Evolutionary conservation across 2,797 vertebrate species (phyloP).

Genomic region (Sebastolobus alascanus): DNA sequence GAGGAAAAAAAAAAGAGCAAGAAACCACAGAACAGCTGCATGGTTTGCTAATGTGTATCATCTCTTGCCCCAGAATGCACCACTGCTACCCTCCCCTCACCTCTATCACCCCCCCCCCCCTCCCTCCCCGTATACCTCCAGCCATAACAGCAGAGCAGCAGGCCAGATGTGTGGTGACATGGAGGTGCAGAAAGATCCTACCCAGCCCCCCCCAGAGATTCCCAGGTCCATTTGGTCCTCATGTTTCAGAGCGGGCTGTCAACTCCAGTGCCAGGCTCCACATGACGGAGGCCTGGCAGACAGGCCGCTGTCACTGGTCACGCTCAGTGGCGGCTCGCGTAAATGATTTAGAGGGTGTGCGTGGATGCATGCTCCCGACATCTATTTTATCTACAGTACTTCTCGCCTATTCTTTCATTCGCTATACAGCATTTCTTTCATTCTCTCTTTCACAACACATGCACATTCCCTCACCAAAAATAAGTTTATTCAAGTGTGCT

Average conservation of each 20-base stretch:
- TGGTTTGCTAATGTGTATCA: conserved; percentile 6
- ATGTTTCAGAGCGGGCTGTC: conserved; percentile 60
- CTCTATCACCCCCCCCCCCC: conserved; percentile 9
- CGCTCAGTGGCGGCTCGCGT: conserved; percentile 18
- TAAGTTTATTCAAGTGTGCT: no score
- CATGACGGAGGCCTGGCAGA: conserved; percentile 48
- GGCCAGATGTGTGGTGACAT: conserved; percentile 67
- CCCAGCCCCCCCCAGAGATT: conserved; percentile 62
- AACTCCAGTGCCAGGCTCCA: conserved; percentile 51
- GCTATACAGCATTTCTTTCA: background rate
- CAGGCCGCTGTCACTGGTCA: conserved; percentile 54
- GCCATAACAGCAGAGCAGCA: conserved; percentile 57
- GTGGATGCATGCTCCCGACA: background rate
- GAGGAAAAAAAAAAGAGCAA: background rate
- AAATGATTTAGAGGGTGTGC: conserved; percentile 48
- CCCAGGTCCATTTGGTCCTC: conserved; percentile 63
- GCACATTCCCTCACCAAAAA: background rate
- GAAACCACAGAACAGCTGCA: conserved; percentile 49
- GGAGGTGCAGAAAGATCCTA: conserved; percentile 75
- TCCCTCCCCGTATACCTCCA: conserved; percentile 3
- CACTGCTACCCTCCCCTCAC: conserved; percentile 25
- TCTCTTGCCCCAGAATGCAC: conserved; percentile 26
- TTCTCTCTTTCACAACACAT: background rate
- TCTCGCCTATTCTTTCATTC: background rate
- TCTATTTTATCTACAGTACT: background rate